phyloP scores from a whole-genome alignment of 2,888 invertebrate species.

The Phlogophora meticulosa region DNA sequence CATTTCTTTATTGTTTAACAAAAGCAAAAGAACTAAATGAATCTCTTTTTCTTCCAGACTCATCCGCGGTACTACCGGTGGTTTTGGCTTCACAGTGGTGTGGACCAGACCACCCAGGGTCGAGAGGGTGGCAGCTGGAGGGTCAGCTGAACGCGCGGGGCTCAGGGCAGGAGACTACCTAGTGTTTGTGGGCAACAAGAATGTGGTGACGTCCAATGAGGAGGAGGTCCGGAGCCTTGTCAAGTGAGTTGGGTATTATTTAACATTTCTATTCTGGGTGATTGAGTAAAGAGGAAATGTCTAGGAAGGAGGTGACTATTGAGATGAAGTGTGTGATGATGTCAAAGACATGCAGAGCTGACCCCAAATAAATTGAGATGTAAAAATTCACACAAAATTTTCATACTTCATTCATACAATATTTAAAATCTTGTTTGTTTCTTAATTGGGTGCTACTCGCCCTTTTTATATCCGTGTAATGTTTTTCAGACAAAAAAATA shows the following conservation, averaged over 20 bases:
- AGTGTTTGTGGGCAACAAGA: conserved; percentile 96
- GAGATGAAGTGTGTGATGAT: no score
- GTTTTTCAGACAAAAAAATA: no score
- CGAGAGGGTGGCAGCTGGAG: conserved; percentile 95
- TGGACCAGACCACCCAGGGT: conserved; percentile 97
- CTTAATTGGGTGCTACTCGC: no score
- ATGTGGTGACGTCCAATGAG: conserved; percentile 95
- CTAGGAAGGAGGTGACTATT: no score
- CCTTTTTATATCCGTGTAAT: no score
- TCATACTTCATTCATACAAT: no score
- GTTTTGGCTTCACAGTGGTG: conserved; percentile 96
- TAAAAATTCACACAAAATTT: no score
- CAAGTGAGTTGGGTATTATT: conserved; percentile 90
- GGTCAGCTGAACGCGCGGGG: conserved; percentile 96
- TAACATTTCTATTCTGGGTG: not conserved
- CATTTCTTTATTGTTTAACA: no score
- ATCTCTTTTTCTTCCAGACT: conserved; percentile 71
- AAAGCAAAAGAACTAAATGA: not conserved
- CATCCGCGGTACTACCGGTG: conserved; percentile 90
- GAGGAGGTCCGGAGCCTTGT: conserved; percentile 92
- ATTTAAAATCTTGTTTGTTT: no score
- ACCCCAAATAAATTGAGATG: no score
- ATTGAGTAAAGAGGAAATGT: no score
- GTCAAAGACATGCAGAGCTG: no score
- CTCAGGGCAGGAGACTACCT: conserved; percentile 96